A percentile compares a stretch with the other conserved stretches of the same genome.
phyloP scores from a whole-genome alignment of 2,797 vertebrate genomes.

The Pelobates cultripes region DNA sequence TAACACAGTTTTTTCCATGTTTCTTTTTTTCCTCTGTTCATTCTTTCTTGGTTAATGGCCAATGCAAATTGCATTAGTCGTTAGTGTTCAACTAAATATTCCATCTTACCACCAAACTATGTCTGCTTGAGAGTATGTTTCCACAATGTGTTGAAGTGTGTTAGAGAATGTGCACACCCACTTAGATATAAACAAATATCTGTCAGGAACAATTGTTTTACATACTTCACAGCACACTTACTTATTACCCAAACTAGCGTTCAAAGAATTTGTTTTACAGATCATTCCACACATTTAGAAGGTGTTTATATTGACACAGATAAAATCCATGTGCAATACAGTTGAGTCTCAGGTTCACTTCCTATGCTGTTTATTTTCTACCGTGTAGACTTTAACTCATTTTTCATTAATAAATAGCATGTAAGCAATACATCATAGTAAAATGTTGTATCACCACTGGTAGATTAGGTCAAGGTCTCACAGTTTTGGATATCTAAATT shows the following conservation, averaged over 20 bases:
- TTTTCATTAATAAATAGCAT: neutral
- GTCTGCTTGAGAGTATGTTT: constrained; percentile 24
- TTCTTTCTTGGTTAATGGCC: constrained; percentile 14
- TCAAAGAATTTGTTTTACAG: constrained; percentile 13
- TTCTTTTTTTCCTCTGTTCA: constrained; percentile 3
- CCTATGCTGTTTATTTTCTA: neutral
- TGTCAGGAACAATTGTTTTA: constrained; percentile 45
- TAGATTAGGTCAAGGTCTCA: no score
- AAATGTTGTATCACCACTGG: neutral
- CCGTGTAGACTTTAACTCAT: neutral
- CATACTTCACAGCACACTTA: constrained; percentile 24
- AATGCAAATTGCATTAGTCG: constrained; percentile 18
- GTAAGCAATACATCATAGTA: constrained; percentile 6
- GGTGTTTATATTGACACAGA: constrained; percentile 17
- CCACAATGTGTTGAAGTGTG: constrained; percentile 33
- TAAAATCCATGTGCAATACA: neutral
- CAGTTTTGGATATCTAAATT: no score
- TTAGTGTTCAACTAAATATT: neutral
- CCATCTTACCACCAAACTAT: constrained; percentile 10
- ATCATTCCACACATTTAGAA: constrained; percentile 24
- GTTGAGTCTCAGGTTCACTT: neutral
- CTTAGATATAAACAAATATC: constrained; percentile 44
- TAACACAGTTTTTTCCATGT: constrained; percentile 3
- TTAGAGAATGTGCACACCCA: constrained; percentile 45
- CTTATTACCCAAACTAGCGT: neutral